Evolutionary conservation across 2,113 vertebrate species (phyloP).

Genomic region (Ammodytes dubius): DNA sequence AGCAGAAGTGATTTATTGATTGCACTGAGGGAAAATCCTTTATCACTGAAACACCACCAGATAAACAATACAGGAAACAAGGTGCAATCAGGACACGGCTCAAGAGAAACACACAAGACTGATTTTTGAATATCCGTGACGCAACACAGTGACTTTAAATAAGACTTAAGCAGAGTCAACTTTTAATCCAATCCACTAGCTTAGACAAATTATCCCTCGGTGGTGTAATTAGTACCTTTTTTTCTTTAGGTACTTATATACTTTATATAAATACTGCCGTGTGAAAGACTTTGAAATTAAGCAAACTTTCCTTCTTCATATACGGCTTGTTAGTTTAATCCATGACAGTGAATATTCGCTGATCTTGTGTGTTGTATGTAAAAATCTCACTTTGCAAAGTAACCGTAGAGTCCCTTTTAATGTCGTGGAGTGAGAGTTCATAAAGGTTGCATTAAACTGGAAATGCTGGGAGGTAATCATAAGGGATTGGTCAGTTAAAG

Average conservation of each 20-base stretch:
- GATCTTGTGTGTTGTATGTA: background rate
- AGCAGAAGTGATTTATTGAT: slow-evolving; percentile 67
- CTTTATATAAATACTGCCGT: background rate
- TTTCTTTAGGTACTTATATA: background rate
- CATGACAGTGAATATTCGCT: background rate
- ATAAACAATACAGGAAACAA: slow-evolving; percentile 45
- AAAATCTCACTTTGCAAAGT: background rate
- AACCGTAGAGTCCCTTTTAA: background rate
- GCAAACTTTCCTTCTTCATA: background rate
- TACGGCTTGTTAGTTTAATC: background rate
- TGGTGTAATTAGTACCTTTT: background rate
- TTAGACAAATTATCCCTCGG: background rate
- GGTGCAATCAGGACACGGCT: slow-evolving; percentile 36
- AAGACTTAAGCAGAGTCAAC: background rate
- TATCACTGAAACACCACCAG: slow-evolving; percentile 57
- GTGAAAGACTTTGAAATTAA: background rate
- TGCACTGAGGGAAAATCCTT: slow-evolving; percentile 61
- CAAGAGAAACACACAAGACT: slow-evolving; percentile 9
- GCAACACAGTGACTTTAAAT: slow-evolving; percentile 4
- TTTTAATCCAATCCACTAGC: background rate
- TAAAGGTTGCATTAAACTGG: background rate
- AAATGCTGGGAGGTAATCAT: background rate
- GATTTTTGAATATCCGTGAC: slow-evolving; percentile 31
- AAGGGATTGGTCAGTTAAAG: too few relatives aligned
- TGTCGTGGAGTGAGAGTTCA: background rate